Base-by-base conservation (phyloP, 2,113 vertebrate species). In the Cricetomys ansorgei region DNA sequence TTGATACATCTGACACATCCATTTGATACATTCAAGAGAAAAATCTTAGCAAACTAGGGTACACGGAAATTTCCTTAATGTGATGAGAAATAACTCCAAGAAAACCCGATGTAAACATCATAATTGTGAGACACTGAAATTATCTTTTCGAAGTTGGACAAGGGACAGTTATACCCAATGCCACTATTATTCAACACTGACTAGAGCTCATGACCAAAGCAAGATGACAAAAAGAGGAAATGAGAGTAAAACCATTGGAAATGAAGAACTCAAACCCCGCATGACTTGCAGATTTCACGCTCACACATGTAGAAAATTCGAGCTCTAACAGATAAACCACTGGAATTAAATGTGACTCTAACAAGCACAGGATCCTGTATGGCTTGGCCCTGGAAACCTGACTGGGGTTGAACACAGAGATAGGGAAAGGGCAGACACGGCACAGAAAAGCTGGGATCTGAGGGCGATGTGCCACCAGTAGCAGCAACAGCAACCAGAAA, bases 321-420 rank as follows among this genome's bases (percentile, higher is more conserved):
- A 93, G 87, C 84, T 72, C 62, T 91, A 53, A 40, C n/a, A 88
- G 50, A 62, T 43, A 91, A 65, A 65, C 34, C 45, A 53, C 57
- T 64, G 69, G 83, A 65, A 93, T 94, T 84, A n/a, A 69, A 91
- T 83, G 21, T 81, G 25, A 85, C 72, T 89, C 84, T 73, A 89
- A 16, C 10, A 69, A 79, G 19, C 31, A 45, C n/a, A 64, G 57
- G 25, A 43, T 43, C n/a, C 4, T 62, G n/a, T 15, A 62, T n/a
- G 27, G 25, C 55, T 19, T 43, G 7, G 21, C 29, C 23, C n/a
- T 62, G 55, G 55, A 45, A 83, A 43, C 6, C 57, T 43, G 19
- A 83, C 13, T 29, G 21, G 13, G 43, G 23, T 9, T 83, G n/a
- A 59, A 1, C 0, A 83, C 40, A 12, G 53, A 7, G 29, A 53